Base-by-base conservation (phyloP, 1,140 invertebrate genomes). In the Drosophila carrolli region DNA sequence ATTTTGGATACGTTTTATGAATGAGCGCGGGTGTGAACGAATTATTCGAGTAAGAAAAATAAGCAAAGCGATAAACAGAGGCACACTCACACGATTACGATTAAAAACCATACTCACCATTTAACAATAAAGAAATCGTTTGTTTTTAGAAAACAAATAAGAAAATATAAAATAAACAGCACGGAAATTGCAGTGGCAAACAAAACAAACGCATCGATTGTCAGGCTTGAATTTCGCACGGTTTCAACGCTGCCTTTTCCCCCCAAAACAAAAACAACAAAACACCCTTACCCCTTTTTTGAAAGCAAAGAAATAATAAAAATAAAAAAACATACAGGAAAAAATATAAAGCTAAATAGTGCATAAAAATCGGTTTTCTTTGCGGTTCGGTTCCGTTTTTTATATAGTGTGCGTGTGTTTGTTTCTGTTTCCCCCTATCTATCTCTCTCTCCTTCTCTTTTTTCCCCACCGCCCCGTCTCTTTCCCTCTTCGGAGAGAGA, bases 91-190 rank as follows among this genome's bases (percentile, higher is more conserved):
- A 56, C 38, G 10, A 32, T 10, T 38, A 11, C 10, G 29, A 19
- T 37, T n/a, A 2, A 38, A 14, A 51, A 48, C 38, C 40, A 67
- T 54, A 66, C 58, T 47, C 56, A 14, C 43, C 23, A 32, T 84
- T 79, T 81, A 81, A 75, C 75, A 88, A 86, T 62, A 86, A 86
- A 86, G 83, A 88, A 83, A 83, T 83, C 79, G 83, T 83, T 88
- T 86, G 82, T 86, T 88, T 88, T 88, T 13, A 40, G 46, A 66
- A 47, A 70, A 60, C 62, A 57, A 66, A 60, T 61, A 61, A 51
- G 43, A 75, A 65, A 76, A 80, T 75, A 46, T 56, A 56, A 66
- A 59, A 77, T 47, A 79, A 60, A 40, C 40, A 88, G 75, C 72
- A 58, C 79, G 83, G 75, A 86, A 88, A 86, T 86, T 88, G 78